These are phyloP conservation scores for Pollenia amentaria DNA, from an alignment of 2,888 invertebrate genomes.

Conservation along the genomic window DNA sequence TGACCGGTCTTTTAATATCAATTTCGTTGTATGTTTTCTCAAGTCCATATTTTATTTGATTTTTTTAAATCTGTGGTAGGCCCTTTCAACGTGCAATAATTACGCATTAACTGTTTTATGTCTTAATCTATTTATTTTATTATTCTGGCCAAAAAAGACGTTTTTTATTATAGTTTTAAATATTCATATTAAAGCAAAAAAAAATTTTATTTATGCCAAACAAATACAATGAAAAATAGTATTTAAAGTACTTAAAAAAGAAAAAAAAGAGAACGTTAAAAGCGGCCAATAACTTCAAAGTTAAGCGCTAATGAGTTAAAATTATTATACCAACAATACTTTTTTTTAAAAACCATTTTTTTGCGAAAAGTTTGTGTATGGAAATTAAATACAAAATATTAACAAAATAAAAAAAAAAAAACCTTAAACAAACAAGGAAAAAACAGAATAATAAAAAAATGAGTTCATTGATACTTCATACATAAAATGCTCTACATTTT, in stretches of 20 bases:
- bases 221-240: conserved; percentile 16
- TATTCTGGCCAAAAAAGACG: conserved; percentile 14
- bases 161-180: not conserved
- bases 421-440: conserved; percentile 46
- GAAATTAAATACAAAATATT: conserved; percentile 6
- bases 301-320: conserved; percentile 70
- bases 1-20: no score
- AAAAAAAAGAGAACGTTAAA: conserved; percentile 34
- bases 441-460: conserved; percentile 42
- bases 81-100: not conserved
- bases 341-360: conserved; percentile 27
- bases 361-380: conserved; percentile 48
- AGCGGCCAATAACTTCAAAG: conserved; percentile 65
- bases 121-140: conserved; percentile 25
- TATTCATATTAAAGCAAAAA: conserved; percentile 22
- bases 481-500: conserved; percentile 45
- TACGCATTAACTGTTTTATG: conserved; percentile 5
- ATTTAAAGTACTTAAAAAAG: conserved; percentile 34
- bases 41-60: not conserved
- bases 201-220: conserved; percentile 50
- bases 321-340: conserved; percentile 23
- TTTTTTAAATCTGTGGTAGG: not conserved
- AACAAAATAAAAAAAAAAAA: conserved; percentile 33
- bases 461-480: conserved; percentile 53
- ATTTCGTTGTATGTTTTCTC: no score